phyloP scores from a whole-genome alignment of 2,888 invertebrate species.

The Bugulina stolonifera region DNA sequence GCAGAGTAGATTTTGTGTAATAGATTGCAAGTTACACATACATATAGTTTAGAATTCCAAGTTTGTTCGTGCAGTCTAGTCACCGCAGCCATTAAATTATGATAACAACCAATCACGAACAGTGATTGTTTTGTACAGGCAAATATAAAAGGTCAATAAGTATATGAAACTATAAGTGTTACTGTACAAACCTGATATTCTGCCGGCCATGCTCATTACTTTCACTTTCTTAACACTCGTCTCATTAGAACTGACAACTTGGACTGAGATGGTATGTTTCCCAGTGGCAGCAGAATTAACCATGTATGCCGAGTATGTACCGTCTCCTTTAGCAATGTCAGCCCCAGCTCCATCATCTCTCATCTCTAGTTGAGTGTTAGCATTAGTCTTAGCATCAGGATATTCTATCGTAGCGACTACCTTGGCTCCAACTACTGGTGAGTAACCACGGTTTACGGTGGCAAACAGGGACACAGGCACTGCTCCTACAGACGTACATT shows the following conservation, averaged over 20 bases:
- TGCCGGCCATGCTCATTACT: not conserved
- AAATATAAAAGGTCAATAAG: too few species aligned
- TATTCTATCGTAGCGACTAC: constrained; percentile 22
- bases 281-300: not conserved
- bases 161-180: too few species aligned
- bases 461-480: constrained; percentile 19
- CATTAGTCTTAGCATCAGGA: not conserved
- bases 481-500: too few species aligned
- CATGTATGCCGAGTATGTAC: constrained; percentile 22
- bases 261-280: constrained; percentile 7
- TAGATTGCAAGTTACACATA: too few species aligned
- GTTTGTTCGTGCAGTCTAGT: too few species aligned
- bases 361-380: constrained; percentile 8
- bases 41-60: too few species aligned
- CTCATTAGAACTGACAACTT: not conserved
- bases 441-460: constrained; percentile 23
- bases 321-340: constrained; percentile 26
- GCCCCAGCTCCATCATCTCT: constrained; percentile 26
- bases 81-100: too few species aligned
- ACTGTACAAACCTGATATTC: not conserved
- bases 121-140: too few species aligned
- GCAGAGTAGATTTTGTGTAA: too few species aligned
- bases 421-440: constrained; percentile 23
- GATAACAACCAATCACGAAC: too few species aligned
- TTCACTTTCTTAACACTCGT: not conserved